Conservation (phyloP, 2,797 vertebrate genomes). For the Amniataba percoides region DNA sequence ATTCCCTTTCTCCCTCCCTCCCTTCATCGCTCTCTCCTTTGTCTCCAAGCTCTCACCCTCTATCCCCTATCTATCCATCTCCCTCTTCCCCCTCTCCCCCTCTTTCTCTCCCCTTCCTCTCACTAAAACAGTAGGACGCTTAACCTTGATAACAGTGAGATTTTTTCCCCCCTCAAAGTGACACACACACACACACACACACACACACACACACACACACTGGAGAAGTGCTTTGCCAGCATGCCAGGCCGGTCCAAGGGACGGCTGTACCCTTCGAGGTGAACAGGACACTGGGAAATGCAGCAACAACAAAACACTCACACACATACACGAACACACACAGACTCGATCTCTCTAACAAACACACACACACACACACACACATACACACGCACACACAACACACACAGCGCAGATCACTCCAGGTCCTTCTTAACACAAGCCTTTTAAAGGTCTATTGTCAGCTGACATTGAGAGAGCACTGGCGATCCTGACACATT, state of each 20-base stretch:
- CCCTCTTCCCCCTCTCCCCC: conserved; percentile 71
- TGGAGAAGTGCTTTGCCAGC: conserved; percentile 84
- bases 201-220: conserved; percentile 64
- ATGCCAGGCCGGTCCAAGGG: conserved; percentile 83
- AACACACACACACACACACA: conserved; percentile 40
- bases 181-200: conserved; percentile 75
- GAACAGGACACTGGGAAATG: conserved; percentile 86
- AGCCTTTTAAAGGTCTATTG: conserved; percentile 80
- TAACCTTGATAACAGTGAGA: conserved; percentile 86
- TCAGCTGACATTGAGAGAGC: conserved; percentile 79
- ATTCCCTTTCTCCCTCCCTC: conserved; percentile 67
- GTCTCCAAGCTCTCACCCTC: conserved; percentile 82
- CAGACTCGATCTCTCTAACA: conserved; percentile 40
- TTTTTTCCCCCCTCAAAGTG: conserved; percentile 76
- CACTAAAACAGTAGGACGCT: conserved; percentile 83
- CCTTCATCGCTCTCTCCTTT: conserved; percentile 79
- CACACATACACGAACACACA: conserved; percentile 47
- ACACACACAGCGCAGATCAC: conserved; percentile 54
- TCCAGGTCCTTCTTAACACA: conserved; percentile 77
- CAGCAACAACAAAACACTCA: conserved; percentile 83
- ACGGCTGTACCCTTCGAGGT: conserved; percentile 84
- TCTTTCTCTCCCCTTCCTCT: conserved; percentile 78
- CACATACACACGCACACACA: conserved; percentile 36
- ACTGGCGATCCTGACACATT: conserved; percentile 58
- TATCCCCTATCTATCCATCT: conserved; percentile 85